These are phyloP conservation scores for Chiroxiphia lanceolata DNA, from an alignment of 2,797 vertebrate species.

Conservation along the genomic window DNA sequence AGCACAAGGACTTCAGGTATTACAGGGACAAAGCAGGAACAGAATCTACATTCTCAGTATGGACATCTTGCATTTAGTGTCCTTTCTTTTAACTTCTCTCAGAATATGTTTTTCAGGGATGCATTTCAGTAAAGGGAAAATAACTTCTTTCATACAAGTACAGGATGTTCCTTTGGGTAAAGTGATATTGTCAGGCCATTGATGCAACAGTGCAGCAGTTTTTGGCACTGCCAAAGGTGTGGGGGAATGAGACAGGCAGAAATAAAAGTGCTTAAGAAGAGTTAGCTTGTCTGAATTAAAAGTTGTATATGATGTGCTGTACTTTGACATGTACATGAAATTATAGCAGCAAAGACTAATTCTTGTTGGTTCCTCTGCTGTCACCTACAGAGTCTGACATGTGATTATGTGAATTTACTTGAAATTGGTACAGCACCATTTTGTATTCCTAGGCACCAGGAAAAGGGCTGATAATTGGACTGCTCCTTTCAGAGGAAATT, in stretches of 20 bases:
- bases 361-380: neutral
- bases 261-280: neutral
- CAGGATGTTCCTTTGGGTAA: neutral
- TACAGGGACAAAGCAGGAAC: neutral
- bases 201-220: neutral
- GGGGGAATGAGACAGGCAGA: neutral
- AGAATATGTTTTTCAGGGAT: neutral
- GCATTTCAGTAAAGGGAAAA: neutral
- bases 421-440: neutral
- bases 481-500: neutral
- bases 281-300: neutral
- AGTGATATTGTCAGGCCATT: neutral
- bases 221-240: neutral
- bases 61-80: neutral
- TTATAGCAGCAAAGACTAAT: neutral
- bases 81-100: neutral
- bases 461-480: neutral
- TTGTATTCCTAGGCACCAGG: neutral
- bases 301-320: neutral
- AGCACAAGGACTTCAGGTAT: neutral
- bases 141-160: neutral
- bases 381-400: neutral
- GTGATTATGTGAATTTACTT: neutral
- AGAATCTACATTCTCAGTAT: neutral
- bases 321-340: rapidly evolving